Percentiles rank a stretch among this genome's conserved stretches.
These are phyloP conservation scores for Seriola dumerili DNA, from an alignment of 2,113 vertebrate genomes.

Conservation along the genomic window DNA sequence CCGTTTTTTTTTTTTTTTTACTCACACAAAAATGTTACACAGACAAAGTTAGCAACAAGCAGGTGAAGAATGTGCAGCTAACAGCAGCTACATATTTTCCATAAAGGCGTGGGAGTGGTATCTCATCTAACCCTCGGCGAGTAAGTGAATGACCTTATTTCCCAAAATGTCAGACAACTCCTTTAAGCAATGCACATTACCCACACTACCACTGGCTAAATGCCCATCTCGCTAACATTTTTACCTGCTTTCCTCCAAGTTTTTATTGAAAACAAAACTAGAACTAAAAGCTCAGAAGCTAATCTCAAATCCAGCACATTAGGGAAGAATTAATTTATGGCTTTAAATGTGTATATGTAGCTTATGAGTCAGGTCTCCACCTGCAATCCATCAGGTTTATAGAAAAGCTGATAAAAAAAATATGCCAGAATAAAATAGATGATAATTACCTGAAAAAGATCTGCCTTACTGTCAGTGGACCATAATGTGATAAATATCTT, in stretches of 20 bases:
- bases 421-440: conserved; percentile 5
- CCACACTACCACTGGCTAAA: not conserved
- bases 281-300: not conserved
- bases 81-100: not conserved
- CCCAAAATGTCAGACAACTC: not conserved
- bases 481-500: conserved; percentile 67
- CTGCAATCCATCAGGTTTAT: not conserved
- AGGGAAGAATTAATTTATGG: not conserved
- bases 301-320: not conserved
- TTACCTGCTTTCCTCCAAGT: not conserved
- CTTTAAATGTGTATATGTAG: conserved; percentile 27
- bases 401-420: conserved; percentile 22
- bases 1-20: too few relatives aligned
- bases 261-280: not conserved
- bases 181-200: not conserved
- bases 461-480: conserved; percentile 49
- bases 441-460: conserved; percentile 58
- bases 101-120: not conserved
- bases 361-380: not conserved
- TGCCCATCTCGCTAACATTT: not conserved
- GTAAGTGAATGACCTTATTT: not conserved
- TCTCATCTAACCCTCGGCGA: not conserved
- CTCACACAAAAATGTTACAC: too few relatives aligned
- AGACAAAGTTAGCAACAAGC: too few relatives aligned
- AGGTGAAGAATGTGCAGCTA: not conserved